A percentile compares a stretch with the other conserved stretches of the same genome.
phyloP scores from a whole-genome alignment of 2,888 invertebrate species.

The Apantesis nais region DNA sequence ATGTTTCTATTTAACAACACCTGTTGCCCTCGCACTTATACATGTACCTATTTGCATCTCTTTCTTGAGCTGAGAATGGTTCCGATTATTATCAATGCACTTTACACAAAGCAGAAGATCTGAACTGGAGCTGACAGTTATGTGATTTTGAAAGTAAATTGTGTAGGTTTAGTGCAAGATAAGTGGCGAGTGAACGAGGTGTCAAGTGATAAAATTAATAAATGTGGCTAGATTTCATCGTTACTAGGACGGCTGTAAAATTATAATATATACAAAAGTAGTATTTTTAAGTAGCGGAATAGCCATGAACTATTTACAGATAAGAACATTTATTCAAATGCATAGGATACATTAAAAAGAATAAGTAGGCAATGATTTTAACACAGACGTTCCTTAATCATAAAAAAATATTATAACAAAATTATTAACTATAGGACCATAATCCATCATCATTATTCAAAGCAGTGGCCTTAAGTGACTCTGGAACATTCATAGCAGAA shows the following conservation, averaged over 20 bases:
- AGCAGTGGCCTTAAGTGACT: not conserved
- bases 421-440: not conserved
- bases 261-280: conserved; percentile 33
- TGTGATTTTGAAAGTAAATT: conserved; percentile 83
- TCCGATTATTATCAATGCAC: conserved; percentile 85
- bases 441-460: not conserved
- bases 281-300: conserved; percentile 11
- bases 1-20: conserved; percentile 82
- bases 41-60: conserved; percentile 49
- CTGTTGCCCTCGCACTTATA: conserved; percentile 52
- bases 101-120: conserved; percentile 85
- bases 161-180: conserved; percentile 78
- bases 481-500: not conserved
- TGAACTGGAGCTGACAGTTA: conserved; percentile 77
- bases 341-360: not conserved
- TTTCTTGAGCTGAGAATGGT: conserved; percentile 70
- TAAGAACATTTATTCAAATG: not conserved
- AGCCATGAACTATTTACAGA: conserved; percentile 9
- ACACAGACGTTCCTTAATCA: not conserved
- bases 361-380: not conserved
- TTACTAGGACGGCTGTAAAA: conserved; percentile 51
- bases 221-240: conserved; percentile 68
- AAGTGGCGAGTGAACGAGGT: conserved; percentile 76
- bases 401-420: not conserved
- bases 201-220: conserved; percentile 82